Base-by-base conservation (phyloP, 2,797 vertebrate genomes). In the Myotis findleyi region DNA sequence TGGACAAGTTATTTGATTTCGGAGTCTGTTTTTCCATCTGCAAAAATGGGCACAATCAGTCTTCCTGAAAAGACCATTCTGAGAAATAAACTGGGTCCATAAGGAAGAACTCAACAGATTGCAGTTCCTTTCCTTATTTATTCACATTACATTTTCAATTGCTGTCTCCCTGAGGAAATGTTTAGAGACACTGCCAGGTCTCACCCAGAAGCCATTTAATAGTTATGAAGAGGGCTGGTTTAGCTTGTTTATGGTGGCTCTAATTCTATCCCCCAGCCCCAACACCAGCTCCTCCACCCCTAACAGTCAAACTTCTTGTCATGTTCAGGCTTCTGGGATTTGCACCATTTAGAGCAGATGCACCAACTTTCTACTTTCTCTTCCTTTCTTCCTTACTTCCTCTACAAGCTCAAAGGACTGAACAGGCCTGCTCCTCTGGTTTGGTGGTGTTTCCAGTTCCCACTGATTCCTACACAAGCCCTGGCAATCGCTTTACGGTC, bases 91-190 rank as follows among this genome's bases (percentile, higher is more conserved):
- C 53, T 83, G 66, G 82, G 38, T 93, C 79, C 93, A 93, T 5
- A 87, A 66, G 84, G 53, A 93, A 75, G 82, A 94, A 93, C 83
- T 92, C 71, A 86, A 41, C 53, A 75, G 95, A 93, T 23, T 93
- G 66, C 44, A 51, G 57, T 68, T 87, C 73, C 94, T 95, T 95
- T 89, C 86, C 88, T 94, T 79, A 83, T 93, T 95, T 96, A 96
- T 91, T 95, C 84, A 94, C 59, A 80, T 88, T 89, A 93, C 25
- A 95, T 92, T 95, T 96, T 84, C 79, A 94, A 87, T 14, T 95
- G 87, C 59, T 94, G n/a, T 94, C 82, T 95, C 87, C 93, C 95
- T 96, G 94, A 96, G 96, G 86, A 94, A 95, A 80, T 97, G 59
- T 77, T 75, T 83, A 92, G 57, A 93, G 71, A 95, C 80, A 86